Evolutionary conservation across 2,797 vertebrate species (phyloP).

Genomic region (Enteromius thamalakanensis): DNA sequence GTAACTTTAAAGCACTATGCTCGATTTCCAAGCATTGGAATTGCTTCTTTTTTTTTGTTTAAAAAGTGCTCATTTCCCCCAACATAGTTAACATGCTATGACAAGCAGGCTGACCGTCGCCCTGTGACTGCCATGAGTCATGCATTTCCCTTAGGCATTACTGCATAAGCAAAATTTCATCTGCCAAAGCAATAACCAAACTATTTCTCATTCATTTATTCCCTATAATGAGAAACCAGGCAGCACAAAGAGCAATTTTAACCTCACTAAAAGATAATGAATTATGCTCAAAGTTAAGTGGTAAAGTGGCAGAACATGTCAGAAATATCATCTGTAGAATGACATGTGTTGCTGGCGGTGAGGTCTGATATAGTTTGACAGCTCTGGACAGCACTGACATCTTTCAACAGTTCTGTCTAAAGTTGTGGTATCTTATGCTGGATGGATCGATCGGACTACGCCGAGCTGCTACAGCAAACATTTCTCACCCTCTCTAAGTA

Average conservation of each 20-base stretch:
- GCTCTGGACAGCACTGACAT: conserved; percentile 26
- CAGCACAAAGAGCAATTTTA: background rate
- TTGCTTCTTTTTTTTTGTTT: background rate
- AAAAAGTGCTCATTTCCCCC: background rate
- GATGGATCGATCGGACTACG: conserved; percentile 15
- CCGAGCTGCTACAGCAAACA: conserved; percentile 28
- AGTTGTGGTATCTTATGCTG: conserved; percentile 5
- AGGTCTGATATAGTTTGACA: conserved; percentile 18
- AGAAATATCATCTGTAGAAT: background rate
- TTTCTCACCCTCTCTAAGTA: conserved; percentile 34
- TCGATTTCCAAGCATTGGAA: background rate
- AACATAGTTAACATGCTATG: background rate
- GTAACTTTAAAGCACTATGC: background rate
- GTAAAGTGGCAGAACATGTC: background rate
- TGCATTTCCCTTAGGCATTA: conserved; percentile 27
- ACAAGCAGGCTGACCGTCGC: background rate
- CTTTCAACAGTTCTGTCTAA: conserved; percentile 17
- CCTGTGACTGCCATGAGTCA: conserved; percentile 43
- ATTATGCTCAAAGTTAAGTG: background rate
- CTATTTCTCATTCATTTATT: conserved; percentile 1
- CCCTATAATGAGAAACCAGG: background rate
- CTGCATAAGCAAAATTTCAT: conserved; percentile 40
- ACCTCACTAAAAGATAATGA: background rate
- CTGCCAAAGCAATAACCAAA: conserved; percentile 19
- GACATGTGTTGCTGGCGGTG: background rate